Conservation (phyloP, 2,113 vertebrate species). For the Hippocampus mohnikei region DNA sequence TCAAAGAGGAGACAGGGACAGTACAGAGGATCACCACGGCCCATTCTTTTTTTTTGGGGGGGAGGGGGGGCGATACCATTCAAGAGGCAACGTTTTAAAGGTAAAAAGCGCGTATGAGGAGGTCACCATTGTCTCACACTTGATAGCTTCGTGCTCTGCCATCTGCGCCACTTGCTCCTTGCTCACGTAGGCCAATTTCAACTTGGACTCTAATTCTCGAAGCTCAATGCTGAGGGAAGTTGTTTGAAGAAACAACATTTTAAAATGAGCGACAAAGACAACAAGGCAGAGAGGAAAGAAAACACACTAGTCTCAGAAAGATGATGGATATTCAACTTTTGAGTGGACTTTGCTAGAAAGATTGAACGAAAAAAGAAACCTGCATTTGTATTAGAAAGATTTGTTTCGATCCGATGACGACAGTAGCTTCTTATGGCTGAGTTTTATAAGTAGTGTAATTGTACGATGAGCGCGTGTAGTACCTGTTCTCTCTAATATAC, state of each 20-base stretch:
- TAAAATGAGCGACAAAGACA: background rate
- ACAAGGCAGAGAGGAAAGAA: background rate
- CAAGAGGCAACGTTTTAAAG: background rate
- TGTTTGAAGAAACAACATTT: background rate
- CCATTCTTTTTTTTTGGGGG: background rate
- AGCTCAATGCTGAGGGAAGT: slow-evolving; percentile 78
- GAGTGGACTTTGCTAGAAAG: background rate
- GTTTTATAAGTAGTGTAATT: background rate
- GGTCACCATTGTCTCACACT: slow-evolving; percentile 80
- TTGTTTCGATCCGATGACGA: background rate
- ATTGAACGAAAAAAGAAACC: background rate
- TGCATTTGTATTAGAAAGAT: background rate
- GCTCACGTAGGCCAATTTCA: slow-evolving; percentile 84
- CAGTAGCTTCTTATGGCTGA: background rate
- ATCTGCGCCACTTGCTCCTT: slow-evolving; percentile 88
- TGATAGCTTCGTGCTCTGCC: slow-evolving; percentile 81
- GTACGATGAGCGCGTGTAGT: background rate
- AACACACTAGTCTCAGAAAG: background rate
- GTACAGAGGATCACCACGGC: background rate
- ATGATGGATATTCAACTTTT: too few relatives aligned
- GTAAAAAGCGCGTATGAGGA: background rate
- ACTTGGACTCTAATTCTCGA: slow-evolving; percentile 83
- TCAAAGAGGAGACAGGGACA: background rate
- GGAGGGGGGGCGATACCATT: background rate
- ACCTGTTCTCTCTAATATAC: slow-evolving; percentile 88